Evolutionary conservation across 2,797 vertebrate genomes (phyloP), one percentile per base, ranked within the genome.

Genomic region (Amphiprion clarkii): DNA sequence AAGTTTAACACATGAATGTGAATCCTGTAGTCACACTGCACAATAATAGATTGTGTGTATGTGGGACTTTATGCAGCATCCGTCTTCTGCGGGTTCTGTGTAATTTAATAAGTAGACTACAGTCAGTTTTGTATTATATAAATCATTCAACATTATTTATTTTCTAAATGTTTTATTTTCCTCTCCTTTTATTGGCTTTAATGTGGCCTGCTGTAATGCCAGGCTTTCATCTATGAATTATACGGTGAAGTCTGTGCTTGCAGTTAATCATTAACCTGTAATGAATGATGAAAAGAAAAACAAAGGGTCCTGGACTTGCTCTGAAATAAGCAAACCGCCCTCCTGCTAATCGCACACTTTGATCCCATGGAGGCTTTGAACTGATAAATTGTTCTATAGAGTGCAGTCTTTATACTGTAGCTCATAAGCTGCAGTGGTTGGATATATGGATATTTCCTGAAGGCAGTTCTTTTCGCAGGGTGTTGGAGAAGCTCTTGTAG

Each of bases 291-390:
- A 80, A 76, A 80, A 55, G 65, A 75, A 65, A 23, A 67, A 67
- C 76, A 79, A 57, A 51, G 54, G 36, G 25, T 63, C n/a, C 2
- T 12, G 49, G 25, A 59, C 71, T 55, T 57, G 58, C 31, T 62
- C 21, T 51, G 31, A 71, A 83, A 64, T 44, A 36, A 67, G 29
- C 53, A 53, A 82, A 82, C n/a, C 0, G n/a, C 61, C 52, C 62
- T 78, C 21, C 53, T 44, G 66, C 55, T 73, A 66, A 80, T 81
- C 75, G 7, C 16, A 59, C 8, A 13, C 72, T 87, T 81, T 87
- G 84, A 88, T 85, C 69, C 65, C 11, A 3, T 25, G 63, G 57
- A 68, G 48, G 42, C 82, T 81, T 77, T 83, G 79, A 84, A 63
- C 59, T 51, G 57, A 46, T 56, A 46, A 27, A 2, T 59, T 56